Conservation (phyloP, 2,113 vertebrate species). For the Oenanthe melanoleuca region DNA sequence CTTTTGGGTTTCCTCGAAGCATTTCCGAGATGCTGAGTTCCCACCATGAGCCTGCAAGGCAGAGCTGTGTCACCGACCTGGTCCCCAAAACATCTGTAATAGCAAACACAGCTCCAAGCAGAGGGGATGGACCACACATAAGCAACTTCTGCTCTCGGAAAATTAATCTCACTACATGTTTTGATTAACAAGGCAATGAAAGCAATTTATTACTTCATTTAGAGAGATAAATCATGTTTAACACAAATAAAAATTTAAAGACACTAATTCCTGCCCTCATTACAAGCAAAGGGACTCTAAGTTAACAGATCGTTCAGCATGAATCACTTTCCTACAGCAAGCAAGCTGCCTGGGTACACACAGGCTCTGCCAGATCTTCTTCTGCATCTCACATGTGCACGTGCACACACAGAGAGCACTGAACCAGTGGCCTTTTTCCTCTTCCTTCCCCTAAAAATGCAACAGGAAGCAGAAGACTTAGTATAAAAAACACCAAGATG, state of each 20-base stretch:
- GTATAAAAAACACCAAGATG: not conserved
- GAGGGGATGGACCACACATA: not conserved
- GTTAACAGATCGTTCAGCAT: not conserved
- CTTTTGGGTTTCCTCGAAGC: not conserved
- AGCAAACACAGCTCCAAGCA: not conserved
- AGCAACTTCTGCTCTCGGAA: not conserved
- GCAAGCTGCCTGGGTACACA: not conserved
- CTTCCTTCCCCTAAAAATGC: not conserved
- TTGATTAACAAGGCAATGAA: conserved; percentile 15
- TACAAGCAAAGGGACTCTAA: not conserved
- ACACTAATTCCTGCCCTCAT: not conserved
- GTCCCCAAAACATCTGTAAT: not conserved
- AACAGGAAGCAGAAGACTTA: not conserved
- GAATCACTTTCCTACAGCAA: not conserved
- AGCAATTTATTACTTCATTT: conserved; percentile 33
- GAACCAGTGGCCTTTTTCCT: not conserved
- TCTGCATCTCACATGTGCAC: accelerated
- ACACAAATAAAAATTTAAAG: not conserved
- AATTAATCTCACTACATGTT: not conserved
- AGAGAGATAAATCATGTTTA: not conserved
- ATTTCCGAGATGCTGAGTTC: not conserved
- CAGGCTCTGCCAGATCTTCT: not conserved
- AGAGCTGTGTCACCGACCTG: accelerated
- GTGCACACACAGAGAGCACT: no score
- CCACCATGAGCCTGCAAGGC: not conserved